phyloP scores from a whole-genome alignment of 2,113 vertebrate species.

The Vulpes ferrilata region DNA sequence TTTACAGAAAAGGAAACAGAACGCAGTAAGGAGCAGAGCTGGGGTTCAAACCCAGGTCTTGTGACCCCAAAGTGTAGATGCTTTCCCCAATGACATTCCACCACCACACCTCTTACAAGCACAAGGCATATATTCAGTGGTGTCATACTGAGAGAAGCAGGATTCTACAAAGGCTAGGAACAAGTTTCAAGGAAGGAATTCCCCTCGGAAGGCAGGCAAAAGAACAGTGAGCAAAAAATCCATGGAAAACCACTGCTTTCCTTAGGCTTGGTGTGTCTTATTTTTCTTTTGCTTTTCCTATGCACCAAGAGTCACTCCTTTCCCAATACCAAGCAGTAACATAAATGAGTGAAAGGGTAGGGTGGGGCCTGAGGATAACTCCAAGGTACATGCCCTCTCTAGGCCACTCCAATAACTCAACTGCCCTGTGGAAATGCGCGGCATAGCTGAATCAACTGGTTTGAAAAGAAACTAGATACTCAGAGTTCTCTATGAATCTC shows the following conservation, averaged over 20 bases:
- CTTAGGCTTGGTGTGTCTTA: background rate
- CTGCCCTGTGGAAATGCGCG: background rate
- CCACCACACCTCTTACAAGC: background rate
- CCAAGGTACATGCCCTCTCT: background rate
- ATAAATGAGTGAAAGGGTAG: background rate
- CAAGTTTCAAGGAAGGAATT: background rate
- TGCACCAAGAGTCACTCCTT: background rate
- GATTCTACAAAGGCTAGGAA: background rate
- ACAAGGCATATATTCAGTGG: background rate
- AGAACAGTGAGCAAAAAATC: background rate
- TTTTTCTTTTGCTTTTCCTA: background rate
- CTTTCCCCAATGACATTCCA: background rate
- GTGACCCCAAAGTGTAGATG: background rate
- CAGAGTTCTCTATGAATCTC: background rate
- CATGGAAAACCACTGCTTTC: background rate
- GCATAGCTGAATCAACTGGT: background rate
- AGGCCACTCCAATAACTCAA: background rate
- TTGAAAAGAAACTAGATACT: conserved; percentile 3
- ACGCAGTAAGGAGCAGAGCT: background rate
- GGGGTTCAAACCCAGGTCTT: background rate
- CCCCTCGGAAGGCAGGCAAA: background rate
- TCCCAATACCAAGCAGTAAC: background rate
- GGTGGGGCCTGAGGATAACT: background rate
- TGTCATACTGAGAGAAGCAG: background rate
- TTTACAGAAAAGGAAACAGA: background rate